Evolutionary conservation across 2,888 invertebrate species (phyloP), one percentile per base, ranked within the genome.

Genomic region (Apotomis capreana): DNA sequence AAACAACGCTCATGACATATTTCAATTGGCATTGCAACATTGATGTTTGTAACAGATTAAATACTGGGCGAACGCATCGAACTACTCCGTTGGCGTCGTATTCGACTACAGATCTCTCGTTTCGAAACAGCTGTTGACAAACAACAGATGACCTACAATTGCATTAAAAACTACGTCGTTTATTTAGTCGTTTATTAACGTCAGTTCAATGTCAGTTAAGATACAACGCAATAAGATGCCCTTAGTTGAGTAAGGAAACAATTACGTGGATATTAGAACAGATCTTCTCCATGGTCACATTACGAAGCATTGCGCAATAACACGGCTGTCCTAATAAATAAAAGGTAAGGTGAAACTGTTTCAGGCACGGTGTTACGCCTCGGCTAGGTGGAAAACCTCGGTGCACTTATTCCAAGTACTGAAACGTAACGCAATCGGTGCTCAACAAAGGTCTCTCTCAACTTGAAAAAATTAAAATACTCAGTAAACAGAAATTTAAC

Each of bases 211-310:
- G 72, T 46, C 63, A 72, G 58, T 72, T 63, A 58, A 46, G 52
- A 72, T 68, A 68, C 68, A 72, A 63, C 72, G 72, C 72, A 72
- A 59, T 68, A 72, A 68, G 68, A 49, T 68, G 68, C 72, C 68
- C 72, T 72, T 68, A 68, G 44, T 63, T 44, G 36, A 68, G 63
- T 54, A 72, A 72, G 72, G 72, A 72, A 72, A 72, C 63, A 68
- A 68, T 72, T 72, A 68, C 58, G 72, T 72, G 58, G 62, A 68
- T 72, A 68, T 46, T 46, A 68, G 62, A 68, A 72, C 68, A 72
- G 62, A 72, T 72, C 63, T 68, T 68, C 72, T 68, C 63, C 72
- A 72, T 49, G 72, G 68, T 68, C 72, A 63, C 54, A 54, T 63
- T 58, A 61, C 68, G 62, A 44, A 37, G 51, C 67, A 52, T 72